These are phyloP conservation scores for Drosophila orosa DNA, from an alignment of 1,140 invertebrate species.

Conservation along the genomic window DNA sequence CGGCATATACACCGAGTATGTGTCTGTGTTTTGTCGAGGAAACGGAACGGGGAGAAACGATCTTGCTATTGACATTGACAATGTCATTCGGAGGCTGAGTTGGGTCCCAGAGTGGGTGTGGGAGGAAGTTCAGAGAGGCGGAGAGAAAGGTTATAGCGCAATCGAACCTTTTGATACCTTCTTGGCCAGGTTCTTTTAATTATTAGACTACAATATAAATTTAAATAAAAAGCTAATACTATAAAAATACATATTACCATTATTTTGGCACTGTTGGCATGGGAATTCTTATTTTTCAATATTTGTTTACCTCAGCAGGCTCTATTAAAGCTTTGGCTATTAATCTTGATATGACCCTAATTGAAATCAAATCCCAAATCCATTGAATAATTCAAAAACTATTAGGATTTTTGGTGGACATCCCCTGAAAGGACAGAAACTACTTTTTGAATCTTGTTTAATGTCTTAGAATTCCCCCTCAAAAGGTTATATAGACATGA, in stretches of 20 bases:
- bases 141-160: background rate
- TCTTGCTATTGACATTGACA: constrained; percentile 78
- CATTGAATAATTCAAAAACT: background rate
- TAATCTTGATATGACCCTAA: background rate
- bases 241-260: too few relatives aligned
- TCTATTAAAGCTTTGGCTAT: too few relatives aligned
- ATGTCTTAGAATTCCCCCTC: background rate
- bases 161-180: background rate
- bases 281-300: too few relatives aligned
- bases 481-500: background rate
- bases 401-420: too few relatives aligned
- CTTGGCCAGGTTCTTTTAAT: background rate
- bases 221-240: background rate
- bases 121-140: constrained; percentile 1
- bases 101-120: background rate
- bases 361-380: background rate
- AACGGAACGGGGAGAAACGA: constrained; percentile 24
- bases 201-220: too few relatives aligned
- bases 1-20: too few relatives aligned
- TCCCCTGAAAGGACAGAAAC: background rate
- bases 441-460: too few relatives aligned
- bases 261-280: too few relatives aligned
- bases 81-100: constrained; percentile 46
- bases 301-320: too few relatives aligned
- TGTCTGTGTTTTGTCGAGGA: constrained; percentile 1